Conservation (phyloP, 2,888 invertebrate species). For the Leptarthrus brevirostris region DNA sequence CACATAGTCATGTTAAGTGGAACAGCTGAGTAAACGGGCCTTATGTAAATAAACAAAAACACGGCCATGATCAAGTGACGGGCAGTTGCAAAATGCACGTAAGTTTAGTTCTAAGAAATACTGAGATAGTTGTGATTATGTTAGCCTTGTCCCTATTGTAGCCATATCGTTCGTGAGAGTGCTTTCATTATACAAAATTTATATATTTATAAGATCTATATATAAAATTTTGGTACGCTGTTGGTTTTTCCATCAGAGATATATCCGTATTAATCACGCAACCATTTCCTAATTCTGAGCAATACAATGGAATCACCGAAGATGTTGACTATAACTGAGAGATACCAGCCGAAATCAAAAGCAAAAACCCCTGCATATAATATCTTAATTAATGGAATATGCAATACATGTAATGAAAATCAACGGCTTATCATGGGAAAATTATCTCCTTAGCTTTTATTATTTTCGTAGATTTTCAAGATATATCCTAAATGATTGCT, state of each 20-base stretch:
- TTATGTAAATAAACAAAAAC: no score
- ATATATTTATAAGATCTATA: conserved; percentile 67
- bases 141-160: neutral
- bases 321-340: conserved; percentile 78
- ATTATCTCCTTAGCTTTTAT: no score
- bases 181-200: neutral
- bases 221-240: conserved; percentile 82
- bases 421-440: conserved; percentile 83
- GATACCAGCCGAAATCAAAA: conserved; percentile 70
- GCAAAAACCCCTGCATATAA: conserved; percentile 49
- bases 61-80: no score
- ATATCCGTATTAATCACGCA: conserved; percentile 73
- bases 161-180: neutral
- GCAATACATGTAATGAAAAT: conserved; percentile 82
- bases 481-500: no score
- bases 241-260: conserved; percentile 87
- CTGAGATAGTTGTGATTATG: neutral
- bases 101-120: no score
- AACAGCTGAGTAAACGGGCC: no score
- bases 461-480: no score
- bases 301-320: conserved; percentile 89
- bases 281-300: conserved; percentile 82
- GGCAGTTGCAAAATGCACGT: no score
- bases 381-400: conserved; percentile 75
- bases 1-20: no score